These are phyloP conservation scores for Prenolepis imparis DNA, from an alignment of 2,888 invertebrate genomes.

Conservation along the genomic window DNA sequence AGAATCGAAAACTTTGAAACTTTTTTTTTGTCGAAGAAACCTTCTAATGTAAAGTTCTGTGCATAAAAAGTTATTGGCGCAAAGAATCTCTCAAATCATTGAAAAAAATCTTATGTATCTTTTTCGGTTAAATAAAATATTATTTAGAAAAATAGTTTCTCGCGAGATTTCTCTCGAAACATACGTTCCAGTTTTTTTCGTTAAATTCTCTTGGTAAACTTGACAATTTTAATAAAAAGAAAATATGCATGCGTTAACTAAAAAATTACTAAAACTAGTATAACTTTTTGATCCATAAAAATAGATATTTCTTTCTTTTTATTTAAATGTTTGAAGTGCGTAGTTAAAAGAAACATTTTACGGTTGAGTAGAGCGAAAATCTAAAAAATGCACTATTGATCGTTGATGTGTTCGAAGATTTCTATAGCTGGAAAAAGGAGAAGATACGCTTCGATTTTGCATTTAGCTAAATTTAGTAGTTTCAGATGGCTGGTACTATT, in stretches of 20 bases:
- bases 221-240: constrained; percentile 3
- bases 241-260: neutral
- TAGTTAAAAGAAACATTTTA: neutral
- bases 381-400: constrained; percentile 54
- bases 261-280: neutral
- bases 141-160: constrained; percentile 1
- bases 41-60: neutral
- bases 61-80: neutral
- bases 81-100: neutral
- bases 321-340: neutral
- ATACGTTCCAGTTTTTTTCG: neutral
- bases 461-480: constrained; percentile 73
- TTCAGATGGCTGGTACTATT: constrained; percentile 67
- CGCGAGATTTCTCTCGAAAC: neutral
- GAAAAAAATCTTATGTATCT: neutral
- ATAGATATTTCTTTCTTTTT: neutral
- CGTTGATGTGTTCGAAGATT: constrained; percentile 59
- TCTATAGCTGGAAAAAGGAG: constrained; percentile 34
- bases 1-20: neutral
- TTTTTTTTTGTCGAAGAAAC: neutral
- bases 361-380: neutral
- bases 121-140: neutral
- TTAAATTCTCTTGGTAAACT: neutral
- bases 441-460: constrained; percentile 53
- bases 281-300: neutral